Base-by-base conservation (phyloP, 30 jellyfish, hydroid and myxozoan species). In the Pelagia noctiluca region DNA sequence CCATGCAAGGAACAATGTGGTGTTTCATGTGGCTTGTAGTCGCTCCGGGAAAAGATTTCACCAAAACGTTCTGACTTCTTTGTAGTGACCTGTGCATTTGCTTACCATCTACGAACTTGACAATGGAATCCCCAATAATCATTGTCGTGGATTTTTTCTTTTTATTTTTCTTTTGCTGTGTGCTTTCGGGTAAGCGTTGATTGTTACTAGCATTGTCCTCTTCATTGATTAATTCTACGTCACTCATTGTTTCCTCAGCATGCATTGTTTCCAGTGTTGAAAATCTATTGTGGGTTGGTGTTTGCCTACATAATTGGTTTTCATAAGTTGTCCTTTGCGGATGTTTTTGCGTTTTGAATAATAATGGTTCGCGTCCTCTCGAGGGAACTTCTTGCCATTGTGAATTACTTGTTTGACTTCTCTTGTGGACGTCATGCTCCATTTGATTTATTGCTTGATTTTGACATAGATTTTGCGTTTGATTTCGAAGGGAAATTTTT, bases 21-120 rank as follows among this genome's bases (percentile, higher is more conserved):
- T 73, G 85, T 1, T 73, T 73, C 71, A 73, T 73, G 74, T 73
- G 85, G 50, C 85, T 73, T 73, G 85, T 73, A 5, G 72, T 49
- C 47, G 54, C 72, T 42, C 85, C 85, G 30, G 72, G 50, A 46
- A 16, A 46, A 23, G 85, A 73, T 38, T 73, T 73, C 49, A 73
- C 74, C 48, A 42, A 28, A 1, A 73, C 72, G 72, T 52, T 73
- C 49, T 48, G 71, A 42, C 71, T 47, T 2, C 37, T 21, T 73
- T 49, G 78, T 26, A 65, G 54, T 65, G 78, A 65, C 54, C 24
- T 28, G 52, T 65, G 78, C 26, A 65, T 65, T 65, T 65, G 57
- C 57, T 42, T 42, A 19, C 74, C 74, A 61, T 61, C 74, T 61
- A 61, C 74, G 74, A 61, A 61, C 36, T 61, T 61, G 36, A 16